Conservation (phyloP, 2,113 vertebrate species). For the Atlantisia rogersi region DNA sequence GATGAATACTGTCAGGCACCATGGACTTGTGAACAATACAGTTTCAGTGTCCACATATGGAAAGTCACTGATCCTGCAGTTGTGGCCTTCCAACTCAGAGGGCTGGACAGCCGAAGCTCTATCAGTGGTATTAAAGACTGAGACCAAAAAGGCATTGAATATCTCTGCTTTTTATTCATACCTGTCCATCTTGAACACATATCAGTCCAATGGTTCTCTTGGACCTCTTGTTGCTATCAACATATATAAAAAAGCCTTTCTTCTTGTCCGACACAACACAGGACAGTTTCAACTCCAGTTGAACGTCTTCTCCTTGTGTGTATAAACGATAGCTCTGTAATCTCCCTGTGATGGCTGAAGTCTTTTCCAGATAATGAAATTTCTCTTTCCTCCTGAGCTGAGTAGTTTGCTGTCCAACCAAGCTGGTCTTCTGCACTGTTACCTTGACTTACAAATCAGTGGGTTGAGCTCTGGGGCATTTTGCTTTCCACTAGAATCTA, state of each 20-base stretch:
- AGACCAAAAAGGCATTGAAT: background rate
- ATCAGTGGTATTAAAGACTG: background rate
- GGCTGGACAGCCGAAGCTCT: background rate
- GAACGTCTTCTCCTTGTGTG: background rate
- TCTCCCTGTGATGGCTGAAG: background rate
- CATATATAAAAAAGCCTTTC: background rate
- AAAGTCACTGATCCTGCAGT: background rate
- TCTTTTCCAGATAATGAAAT: background rate
- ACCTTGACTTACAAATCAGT: background rate
- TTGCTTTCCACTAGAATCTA: background rate
- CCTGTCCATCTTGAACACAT: fast-evolving
- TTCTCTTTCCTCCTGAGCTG: background rate
- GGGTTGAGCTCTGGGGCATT: background rate
- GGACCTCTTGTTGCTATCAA: background rate
- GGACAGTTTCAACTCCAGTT: background rate
- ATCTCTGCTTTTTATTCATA: background rate
- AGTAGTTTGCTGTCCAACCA: background rate
- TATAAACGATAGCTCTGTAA: background rate
- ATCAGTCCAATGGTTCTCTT: background rate
- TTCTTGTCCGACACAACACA: background rate
- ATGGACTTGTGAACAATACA: background rate
- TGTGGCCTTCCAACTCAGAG: background rate
- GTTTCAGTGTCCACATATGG: background rate
- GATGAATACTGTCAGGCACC: background rate
- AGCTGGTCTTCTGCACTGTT: background rate